A percentile compares a stretch with the other conserved stretches of the same genome.
Evolutionary conservation across 2,797 vertebrate genomes (phyloP).

Genomic region (Zenarchopterus dispar): DNA sequence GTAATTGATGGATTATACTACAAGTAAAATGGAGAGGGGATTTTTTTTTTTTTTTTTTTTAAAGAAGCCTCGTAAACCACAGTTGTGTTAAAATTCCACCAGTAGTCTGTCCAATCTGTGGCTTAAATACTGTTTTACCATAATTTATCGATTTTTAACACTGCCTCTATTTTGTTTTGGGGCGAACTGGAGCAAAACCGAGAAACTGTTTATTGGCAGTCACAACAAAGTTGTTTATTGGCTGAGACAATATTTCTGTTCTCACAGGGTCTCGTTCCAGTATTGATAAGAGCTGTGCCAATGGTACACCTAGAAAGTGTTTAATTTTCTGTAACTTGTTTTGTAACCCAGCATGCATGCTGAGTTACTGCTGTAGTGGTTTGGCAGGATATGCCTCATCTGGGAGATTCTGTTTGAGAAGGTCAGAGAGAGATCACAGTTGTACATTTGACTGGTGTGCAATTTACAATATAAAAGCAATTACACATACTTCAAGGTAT

Average conservation of each 20-base stretch:
- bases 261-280: conserved; percentile 4
- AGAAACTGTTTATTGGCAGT: too few species aligned
- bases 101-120: not conserved
- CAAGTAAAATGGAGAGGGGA: not conserved
- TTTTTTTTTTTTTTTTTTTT: too few species aligned
- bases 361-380: not conserved
- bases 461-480: conserved; percentile 47
- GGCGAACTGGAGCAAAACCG: too few species aligned
- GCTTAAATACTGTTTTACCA: too few species aligned
- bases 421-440: conserved; percentile 14
- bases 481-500: conserved; percentile 45
- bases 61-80: not conserved
- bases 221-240: too few species aligned
- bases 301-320: conserved; percentile 16
- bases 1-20: not conserved
- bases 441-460: conserved; percentile 44
- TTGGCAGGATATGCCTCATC: conserved; percentile 10
- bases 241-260: not conserved
- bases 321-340: conserved; percentile 26
- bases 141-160: too few species aligned
- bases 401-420: conserved; percentile 21
- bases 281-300: conserved; percentile 3
- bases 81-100: not conserved
- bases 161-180: too few species aligned
- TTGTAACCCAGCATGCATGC: not conserved